Conservation (phyloP, 2,888 invertebrate genomes). For the Trisateles emortualis region DNA sequence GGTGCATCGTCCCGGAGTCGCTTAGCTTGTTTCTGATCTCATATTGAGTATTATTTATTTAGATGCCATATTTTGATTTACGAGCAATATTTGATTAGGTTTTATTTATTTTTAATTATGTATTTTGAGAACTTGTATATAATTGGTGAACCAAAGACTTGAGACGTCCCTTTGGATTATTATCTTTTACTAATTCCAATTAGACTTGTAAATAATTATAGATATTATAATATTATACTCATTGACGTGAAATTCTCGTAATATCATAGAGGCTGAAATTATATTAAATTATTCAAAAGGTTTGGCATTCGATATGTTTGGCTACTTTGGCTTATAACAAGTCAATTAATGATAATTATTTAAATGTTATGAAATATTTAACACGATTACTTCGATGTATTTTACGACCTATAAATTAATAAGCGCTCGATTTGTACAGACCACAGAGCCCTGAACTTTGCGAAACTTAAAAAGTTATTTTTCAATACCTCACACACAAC, state of each 20-base stretch:
- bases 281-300: slow-evolving; percentile 50
- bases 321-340: slow-evolving; percentile 44
- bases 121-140: slow-evolving; percentile 73
- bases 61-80: slow-evolving; percentile 83
- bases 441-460: neutral
- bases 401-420: slow-evolving; percentile 19
- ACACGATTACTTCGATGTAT: slow-evolving; percentile 21
- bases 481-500: no score
- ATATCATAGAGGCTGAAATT: slow-evolving; percentile 62
- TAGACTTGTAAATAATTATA: slow-evolving; percentile 58
- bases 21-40: slow-evolving; percentile 84
- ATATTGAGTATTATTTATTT: slow-evolving; percentile 86
- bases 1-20: slow-evolving; percentile 72
- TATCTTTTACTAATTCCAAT: slow-evolving; percentile 58
- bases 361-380: slow-evolving; percentile 21
- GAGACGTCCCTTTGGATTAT: slow-evolving; percentile 73
- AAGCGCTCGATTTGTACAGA: slow-evolving; percentile 11
- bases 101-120: slow-evolving; percentile 69
- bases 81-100: slow-evolving; percentile 73
- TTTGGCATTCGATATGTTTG: slow-evolving; percentile 70
- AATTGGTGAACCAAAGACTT: slow-evolving; percentile 81
- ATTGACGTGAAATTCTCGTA: slow-evolving; percentile 68
- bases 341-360: slow-evolving; percentile 29
- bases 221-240: slow-evolving; percentile 52
- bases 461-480: no score